Conservation (phyloP, 1,140 invertebrate species). For the Achroia grisella region DNA sequence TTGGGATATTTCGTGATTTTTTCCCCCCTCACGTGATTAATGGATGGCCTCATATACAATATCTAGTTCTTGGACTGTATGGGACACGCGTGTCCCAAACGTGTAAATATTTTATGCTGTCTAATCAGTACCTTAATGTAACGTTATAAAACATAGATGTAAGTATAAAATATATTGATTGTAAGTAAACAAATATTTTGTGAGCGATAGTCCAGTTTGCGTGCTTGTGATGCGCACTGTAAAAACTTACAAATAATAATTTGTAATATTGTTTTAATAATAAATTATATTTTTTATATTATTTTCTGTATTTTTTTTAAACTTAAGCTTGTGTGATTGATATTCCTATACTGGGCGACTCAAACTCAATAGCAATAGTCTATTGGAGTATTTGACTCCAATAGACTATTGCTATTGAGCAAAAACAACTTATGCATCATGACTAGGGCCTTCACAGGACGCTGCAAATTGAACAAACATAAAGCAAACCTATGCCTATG, state of each 20-base stretch:
- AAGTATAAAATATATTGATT: constrained; percentile 28
- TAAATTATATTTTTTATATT: constrained; percentile 61
- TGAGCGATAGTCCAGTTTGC: constrained; percentile 34
- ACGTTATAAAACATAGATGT: constrained; percentile 34
- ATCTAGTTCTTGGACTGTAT: constrained; percentile 28
- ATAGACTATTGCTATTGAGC: no score
- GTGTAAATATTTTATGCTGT: constrained; percentile 48
- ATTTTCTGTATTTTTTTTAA: constrained; percentile 2
- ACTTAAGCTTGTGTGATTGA: background rate
- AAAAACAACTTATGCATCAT: no score
- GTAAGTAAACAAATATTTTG: constrained; percentile 26
- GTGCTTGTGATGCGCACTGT: constrained; percentile 28
- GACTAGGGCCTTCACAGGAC: no score
- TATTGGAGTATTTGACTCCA: no score
- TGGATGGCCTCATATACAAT: background rate
- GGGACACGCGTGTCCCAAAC: constrained; percentile 18
- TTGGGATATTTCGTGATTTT: no score
- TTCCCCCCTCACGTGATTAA: no score
- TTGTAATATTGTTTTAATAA: constrained; percentile 65
- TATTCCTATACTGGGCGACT: no score
- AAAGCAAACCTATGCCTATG: no score
- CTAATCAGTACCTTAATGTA: constrained; percentile 55
- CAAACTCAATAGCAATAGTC: no score
- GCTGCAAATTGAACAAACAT: no score
- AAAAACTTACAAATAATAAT: constrained; percentile 52